Evolutionary conservation across 2,113 vertebrate genomes (phyloP).

Genomic region (Bambusicola thoracicus): DNA sequence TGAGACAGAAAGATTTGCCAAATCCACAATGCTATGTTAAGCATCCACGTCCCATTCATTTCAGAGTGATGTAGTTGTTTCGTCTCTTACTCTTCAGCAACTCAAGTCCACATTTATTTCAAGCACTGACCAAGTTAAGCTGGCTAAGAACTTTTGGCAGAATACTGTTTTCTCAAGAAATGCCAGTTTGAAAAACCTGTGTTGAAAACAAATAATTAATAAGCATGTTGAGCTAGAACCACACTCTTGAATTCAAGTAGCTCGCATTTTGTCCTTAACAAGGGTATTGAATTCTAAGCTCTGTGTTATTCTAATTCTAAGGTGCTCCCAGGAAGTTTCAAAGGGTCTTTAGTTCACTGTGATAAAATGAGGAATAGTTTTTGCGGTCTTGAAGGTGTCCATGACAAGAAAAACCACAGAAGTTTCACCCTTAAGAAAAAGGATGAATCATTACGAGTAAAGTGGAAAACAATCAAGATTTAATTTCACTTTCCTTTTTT

Average conservation of each 20-base stretch:
- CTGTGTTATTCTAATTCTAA: background rate
- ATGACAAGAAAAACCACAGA: background rate
- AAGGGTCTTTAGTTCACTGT: background rate
- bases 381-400: background rate
- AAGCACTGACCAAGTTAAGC: background rate
- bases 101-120: background rate
- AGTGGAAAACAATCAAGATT: background rate
- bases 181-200: background rate
- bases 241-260: background rate
- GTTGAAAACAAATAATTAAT: background rate
- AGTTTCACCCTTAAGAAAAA: background rate
- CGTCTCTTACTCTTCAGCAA: background rate
- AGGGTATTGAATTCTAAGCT: background rate
- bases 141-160: background rate
- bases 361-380: background rate
- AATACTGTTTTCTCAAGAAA: background rate
- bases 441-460: background rate
- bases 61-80: background rate
- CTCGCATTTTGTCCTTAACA: background rate
- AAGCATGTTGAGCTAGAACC: background rate
- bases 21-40: rapidly evolving
- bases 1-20: background rate
- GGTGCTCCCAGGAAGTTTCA: background rate
- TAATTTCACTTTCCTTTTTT: background rate
- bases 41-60: background rate